Percentiles rank a stretch among this genome's conserved stretches.
These are phyloP conservation scores for Leptopilina myrica DNA, from an alignment of 2,888 invertebrate genomes.

Conservation along the genomic window DNA sequence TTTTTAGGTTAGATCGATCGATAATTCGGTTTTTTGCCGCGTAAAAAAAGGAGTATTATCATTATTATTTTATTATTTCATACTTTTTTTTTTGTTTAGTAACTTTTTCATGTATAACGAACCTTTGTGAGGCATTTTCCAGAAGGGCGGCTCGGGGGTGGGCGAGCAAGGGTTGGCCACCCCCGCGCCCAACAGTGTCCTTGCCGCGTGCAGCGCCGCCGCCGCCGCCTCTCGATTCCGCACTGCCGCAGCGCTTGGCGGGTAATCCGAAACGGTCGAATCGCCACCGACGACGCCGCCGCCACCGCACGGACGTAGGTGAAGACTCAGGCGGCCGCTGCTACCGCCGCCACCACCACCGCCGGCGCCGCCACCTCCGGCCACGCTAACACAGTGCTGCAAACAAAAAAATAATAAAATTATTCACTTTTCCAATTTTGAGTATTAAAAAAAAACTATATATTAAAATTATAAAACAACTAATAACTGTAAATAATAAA, in stretches of 20 bases:
- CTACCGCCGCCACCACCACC: conserved; percentile 64
- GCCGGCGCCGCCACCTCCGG: conserved; percentile 74
- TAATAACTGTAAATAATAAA: too few species aligned
- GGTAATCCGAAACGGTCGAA: conserved; percentile 77
- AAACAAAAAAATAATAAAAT: conserved; percentile 20
- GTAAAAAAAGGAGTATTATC: too few species aligned
- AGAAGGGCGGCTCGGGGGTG: conserved; percentile 87
- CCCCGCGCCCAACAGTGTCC: conserved; percentile 80
- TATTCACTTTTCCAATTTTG: background rate
- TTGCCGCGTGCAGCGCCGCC: conserved; percentile 77
- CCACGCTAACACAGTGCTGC: conserved; percentile 77
- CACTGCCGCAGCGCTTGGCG: conserved; percentile 76
- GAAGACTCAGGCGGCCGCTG: conserved; percentile 80
- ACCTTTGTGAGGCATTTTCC: conserved; percentile 94
- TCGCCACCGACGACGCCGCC: conserved; percentile 75
- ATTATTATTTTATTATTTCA: too few species aligned
- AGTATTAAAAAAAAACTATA: too few species aligned
- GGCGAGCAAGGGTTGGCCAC: conserved; percentile 83
- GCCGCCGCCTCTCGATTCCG: conserved; percentile 77
- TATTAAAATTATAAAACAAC: too few species aligned
- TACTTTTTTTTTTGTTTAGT: too few species aligned
- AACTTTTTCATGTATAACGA: too few species aligned
- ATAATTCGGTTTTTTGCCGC: too few species aligned
- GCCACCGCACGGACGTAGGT: conserved; percentile 76
- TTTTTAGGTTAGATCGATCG: too few species aligned